Percentiles rank a stretch among this genome's conserved stretches.
Evolutionary conservation across 1,140 invertebrate species (phyloP).

Genomic region (Berghia stephanieae): DNA sequence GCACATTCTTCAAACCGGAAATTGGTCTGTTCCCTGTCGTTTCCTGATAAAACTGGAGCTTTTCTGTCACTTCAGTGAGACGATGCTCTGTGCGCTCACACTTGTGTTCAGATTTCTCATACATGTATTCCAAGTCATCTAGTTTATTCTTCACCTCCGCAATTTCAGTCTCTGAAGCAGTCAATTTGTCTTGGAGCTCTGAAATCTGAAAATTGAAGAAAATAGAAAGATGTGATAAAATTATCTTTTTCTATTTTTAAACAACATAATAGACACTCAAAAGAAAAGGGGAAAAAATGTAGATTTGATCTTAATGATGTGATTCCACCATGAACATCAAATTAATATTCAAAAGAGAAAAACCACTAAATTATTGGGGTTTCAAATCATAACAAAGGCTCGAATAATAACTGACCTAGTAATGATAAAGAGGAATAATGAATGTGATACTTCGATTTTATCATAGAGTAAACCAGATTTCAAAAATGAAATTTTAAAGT

Average conservation of each 20-base stretch:
- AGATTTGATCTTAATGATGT: neutral
- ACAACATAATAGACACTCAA: neutral
- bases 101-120: conserved; percentile 80
- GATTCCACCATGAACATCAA: too few species aligned
- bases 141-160: conserved; percentile 95
- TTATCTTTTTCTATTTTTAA: too few species aligned
- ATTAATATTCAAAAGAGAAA: too few species aligned
- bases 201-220: conserved; percentile 73
- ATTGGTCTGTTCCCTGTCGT: conserved; percentile 56
- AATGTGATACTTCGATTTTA: too few species aligned
- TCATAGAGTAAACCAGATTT: neutral
- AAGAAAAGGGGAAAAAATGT: conserved; percentile 11
- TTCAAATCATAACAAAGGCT: too few species aligned
- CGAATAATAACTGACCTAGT: too few species aligned
- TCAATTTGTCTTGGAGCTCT: conserved; percentile 89
- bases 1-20: conserved; percentile 55
- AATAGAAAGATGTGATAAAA: neutral
- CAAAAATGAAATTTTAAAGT: neutral
- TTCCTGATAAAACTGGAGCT: conserved; percentile 71
- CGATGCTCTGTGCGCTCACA: conserved; percentile 86
- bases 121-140: conserved; percentile 93
- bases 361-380: too few species aligned
- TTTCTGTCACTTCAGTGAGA: conserved; percentile 81
- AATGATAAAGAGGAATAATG: too few species aligned
- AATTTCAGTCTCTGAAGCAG: conserved; percentile 90